Evolutionary conservation across 2,797 vertebrate genomes (phyloP), one percentile per base, ranked within the genome.

Genomic region (Myiotriccus ornatus): DNA sequence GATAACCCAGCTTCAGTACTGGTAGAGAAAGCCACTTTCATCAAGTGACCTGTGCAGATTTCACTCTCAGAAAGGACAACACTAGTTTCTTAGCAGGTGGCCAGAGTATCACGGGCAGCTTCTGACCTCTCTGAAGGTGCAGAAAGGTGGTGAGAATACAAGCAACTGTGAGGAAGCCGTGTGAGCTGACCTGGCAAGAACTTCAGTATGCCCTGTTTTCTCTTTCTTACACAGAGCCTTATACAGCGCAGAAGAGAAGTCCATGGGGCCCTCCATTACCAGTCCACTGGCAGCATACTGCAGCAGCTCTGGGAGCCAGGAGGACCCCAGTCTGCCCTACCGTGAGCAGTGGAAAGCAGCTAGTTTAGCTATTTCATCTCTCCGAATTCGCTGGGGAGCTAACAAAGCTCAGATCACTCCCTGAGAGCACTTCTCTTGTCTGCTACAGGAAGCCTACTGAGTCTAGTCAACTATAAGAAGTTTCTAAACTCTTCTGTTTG

Each of bases 281-380:
- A 53, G 12, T 12, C 15, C 12, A 34, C 9, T 4, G 15, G n/a
- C 44, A 63, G 34, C 2, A 2, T 3, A 35, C 13, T 11, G 6
- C 60, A 79, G 34, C 70, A 87, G 57, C n/a, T 57, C 46, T 27
- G 35, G 19, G 24, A 91, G 23, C 8, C 67, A 67, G 55, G 53
- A 89, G 34, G 15, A 65, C 7, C 13, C 18, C 56, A 46, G 11
- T 73, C 13, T 73, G 41, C 53, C 10, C 52, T 63, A 24, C n/a
- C 3, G 1, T 4, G 1, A 52, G 39, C 32, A 50, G 49, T 2
- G 2, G n/a, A 55, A 18, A 78, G 13, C 44, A 69, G 39, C 44
- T 60, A 41, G 75, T 71, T 81, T 52, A 92, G 24, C 18, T 1
- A 3, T 46, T 92, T 22, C 44, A n/a, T 34, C 46, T 79, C 46